A percentile compares a stretch with the other conserved stretches of the same genome.
phyloP scores from a whole-genome alignment of 2,113 vertebrate genomes.

The Accipiter virgatus region DNA sequence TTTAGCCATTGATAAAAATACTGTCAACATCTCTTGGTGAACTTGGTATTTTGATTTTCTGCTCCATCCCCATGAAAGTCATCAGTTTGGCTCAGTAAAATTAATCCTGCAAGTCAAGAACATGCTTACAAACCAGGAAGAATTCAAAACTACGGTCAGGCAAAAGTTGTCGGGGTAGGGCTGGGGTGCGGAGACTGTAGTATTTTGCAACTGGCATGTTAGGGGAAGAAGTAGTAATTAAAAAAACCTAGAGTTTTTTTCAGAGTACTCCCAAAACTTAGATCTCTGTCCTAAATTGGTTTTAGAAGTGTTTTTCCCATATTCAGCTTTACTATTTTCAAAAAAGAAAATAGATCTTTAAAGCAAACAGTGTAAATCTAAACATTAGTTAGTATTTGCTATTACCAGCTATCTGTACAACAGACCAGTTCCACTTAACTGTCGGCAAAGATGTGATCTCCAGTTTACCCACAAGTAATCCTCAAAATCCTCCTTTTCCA shows the following conservation, averaged over 20 bases:
- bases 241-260: background rate
- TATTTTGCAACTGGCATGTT: background rate
- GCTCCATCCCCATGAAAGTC: background rate
- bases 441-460: background rate
- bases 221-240: background rate
- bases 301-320: background rate
- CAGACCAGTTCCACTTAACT: background rate
- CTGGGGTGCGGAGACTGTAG: fast-evolving
- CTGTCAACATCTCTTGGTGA: background rate
- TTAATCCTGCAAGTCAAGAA: background rate
- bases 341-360: background rate
- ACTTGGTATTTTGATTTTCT: background rate
- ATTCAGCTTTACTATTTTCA: background rate
- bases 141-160: background rate
- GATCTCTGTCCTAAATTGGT: background rate
- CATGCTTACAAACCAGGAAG: background rate
- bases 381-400: background rate
- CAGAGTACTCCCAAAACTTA: background rate
- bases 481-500: background rate
- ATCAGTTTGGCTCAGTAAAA: background rate
- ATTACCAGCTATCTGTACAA: background rate
- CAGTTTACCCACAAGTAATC: background rate
- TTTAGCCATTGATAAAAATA: background rate
- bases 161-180: background rate
- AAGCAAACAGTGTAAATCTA: background rate